phyloP scores from a whole-genome alignment of 2,888 invertebrate species.

The Pegoplata infirma region DNA sequence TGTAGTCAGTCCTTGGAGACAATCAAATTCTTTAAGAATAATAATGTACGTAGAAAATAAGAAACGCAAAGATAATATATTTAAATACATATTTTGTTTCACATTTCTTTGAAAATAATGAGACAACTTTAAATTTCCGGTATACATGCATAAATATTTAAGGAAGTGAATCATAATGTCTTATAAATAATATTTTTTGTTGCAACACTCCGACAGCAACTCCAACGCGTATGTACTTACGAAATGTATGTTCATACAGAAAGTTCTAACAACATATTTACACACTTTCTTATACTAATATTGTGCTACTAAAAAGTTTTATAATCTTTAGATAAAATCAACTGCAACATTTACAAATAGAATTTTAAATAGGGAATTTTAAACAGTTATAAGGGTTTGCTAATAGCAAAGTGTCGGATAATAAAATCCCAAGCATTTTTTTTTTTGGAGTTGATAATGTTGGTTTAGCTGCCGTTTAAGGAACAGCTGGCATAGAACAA shows the following conservation, averaged over 20 bases:
- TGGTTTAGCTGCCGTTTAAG: too few relatives aligned
- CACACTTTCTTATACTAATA: neutral
- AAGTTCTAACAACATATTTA: neutral
- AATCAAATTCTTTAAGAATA: too few relatives aligned
- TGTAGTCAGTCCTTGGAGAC: too few relatives aligned
- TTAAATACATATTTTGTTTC: too few relatives aligned
- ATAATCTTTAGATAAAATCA: conserved; percentile 24
- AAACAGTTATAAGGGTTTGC: too few relatives aligned
- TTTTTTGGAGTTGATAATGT: too few relatives aligned
- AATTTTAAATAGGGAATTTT: conserved; percentile 32
- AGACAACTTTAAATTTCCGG: neutral
- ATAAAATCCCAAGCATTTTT: too few relatives aligned
- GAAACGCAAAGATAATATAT: too few relatives aligned
- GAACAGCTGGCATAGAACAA: too few relatives aligned
- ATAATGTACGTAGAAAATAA: too few relatives aligned
- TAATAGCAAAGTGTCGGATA: too few relatives aligned
- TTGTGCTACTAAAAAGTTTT: conserved; percentile 13
- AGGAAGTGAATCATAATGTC: neutral
- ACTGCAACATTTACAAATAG: conserved; percentile 18
- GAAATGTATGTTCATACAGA: neutral
- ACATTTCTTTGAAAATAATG: neutral
- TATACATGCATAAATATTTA: neutral
- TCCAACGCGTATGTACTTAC: neutral
- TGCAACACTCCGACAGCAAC: neutral
- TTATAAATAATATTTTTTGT: neutral